phyloP scores from a whole-genome alignment of 1,140 invertebrate species.

The Lerema accius region DNA sequence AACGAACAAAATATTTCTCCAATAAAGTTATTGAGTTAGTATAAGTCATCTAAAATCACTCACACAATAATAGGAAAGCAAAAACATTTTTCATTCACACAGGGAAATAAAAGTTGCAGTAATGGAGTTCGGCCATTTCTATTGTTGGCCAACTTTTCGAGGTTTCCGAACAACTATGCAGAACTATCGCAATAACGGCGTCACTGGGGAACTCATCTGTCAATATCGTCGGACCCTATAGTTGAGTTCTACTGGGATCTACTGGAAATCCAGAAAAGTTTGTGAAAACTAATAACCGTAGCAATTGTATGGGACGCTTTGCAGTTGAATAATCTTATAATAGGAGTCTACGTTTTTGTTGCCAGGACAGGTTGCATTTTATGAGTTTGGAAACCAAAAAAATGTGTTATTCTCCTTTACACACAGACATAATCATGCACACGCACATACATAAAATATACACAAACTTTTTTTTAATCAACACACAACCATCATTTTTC shows the following conservation, averaged over 20 bases:
- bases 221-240: conserved; percentile 35
- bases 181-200: conserved; percentile 38
- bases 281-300: background rate
- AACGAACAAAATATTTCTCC: too few relatives aligned
- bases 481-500: too few relatives aligned
- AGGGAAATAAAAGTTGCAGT: conserved; percentile 7
- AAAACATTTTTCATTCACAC: background rate
- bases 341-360: too few relatives aligned
- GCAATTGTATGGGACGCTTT: background rate
- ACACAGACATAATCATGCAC: too few relatives aligned
- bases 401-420: too few relatives aligned
- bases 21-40: too few relatives aligned
- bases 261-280: conserved; percentile 22
- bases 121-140: conserved; percentile 27
- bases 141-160: conserved; percentile 21
- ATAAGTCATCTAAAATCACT: background rate
- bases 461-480: too few relatives aligned
- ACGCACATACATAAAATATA: too few relatives aligned
- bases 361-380: too few relatives aligned
- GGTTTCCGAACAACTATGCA: conserved; percentile 23
- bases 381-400: too few relatives aligned
- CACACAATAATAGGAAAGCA: background rate
- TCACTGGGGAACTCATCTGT: conserved; percentile 38
- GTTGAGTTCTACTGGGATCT: conserved; percentile 1
- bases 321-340: background rate